Conservation (phyloP, 2,113 vertebrate genomes). For the Orcinus orca region DNA sequence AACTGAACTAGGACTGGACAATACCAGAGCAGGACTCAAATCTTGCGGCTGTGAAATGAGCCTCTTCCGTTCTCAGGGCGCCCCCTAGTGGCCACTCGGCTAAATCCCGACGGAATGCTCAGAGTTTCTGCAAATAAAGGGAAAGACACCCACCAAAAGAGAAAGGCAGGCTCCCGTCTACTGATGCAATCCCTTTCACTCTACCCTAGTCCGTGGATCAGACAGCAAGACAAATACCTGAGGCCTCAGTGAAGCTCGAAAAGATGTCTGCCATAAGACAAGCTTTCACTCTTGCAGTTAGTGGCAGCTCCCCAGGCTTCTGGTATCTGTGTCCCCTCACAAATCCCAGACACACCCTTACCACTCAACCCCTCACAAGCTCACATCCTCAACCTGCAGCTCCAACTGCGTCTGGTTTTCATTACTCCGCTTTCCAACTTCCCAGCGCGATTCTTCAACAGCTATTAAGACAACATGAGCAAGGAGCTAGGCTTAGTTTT, state of each 20-base stretch:
- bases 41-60: not conserved
- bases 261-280: not conserved
- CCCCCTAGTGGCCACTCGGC: slow-evolving; percentile 69
- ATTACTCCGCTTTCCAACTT: slow-evolving; percentile 52
- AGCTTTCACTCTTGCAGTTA: not conserved
- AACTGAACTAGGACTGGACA: slow-evolving; percentile 44
- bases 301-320: not conserved
- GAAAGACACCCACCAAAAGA: slow-evolving; percentile 5
- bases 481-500: slow-evolving; percentile 48
- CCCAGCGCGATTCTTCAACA: slow-evolving; percentile 60
- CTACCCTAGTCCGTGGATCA: not conserved
- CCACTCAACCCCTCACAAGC: slow-evolving; percentile 1
- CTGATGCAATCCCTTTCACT: not conserved
- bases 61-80: slow-evolving; percentile 68
- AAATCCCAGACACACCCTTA: slow-evolving; percentile 37
- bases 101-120: slow-evolving; percentile 55
- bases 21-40: not conserved
- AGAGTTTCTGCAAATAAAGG: slow-evolving; percentile 35
- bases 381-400: slow-evolving; percentile 64
- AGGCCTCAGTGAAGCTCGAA: not conserved
- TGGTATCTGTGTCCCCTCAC: not conserved
- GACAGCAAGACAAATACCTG: not conserved
- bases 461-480: slow-evolving; percentile 53
- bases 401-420: slow-evolving; percentile 54
- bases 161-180: slow-evolving; percentile 35